Percentiles rank a stretch among this genome's conserved stretches.
Evolutionary conservation across 1,140 invertebrate species (phyloP).

Genomic region (Akabosia matsudoensis): DNA sequence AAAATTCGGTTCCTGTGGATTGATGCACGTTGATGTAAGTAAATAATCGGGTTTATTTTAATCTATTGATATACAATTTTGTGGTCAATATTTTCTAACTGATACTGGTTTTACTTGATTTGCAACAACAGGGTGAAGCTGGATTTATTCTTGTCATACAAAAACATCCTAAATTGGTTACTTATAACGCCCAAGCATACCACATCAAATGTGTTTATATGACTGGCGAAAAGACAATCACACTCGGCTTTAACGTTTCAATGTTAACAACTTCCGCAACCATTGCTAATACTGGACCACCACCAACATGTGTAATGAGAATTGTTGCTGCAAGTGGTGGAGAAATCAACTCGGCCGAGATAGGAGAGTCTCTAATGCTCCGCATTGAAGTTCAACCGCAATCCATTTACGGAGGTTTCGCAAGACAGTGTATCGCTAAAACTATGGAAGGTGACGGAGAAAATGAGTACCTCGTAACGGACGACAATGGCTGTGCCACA

Average conservation of each 20-base stretch:
- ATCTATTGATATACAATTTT: background rate
- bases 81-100: background rate
- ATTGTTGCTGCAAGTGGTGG: constrained; percentile 82
- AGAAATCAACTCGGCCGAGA: constrained; percentile 85
- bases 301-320: constrained; percentile 86
- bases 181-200: constrained; percentile 89
- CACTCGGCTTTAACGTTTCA: constrained; percentile 87
- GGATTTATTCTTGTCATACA: constrained; percentile 90
- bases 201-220: constrained; percentile 92
- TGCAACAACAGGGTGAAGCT: constrained; percentile 70
- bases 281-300: constrained; percentile 90
- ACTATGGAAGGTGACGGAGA: constrained; percentile 82
- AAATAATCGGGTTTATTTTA: background rate
- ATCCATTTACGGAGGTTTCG: constrained; percentile 92
- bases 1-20: constrained; percentile 82
- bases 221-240: constrained; percentile 89
- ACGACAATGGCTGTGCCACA: constrained; percentile 88
- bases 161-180: constrained; percentile 92
- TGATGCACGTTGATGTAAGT: constrained; percentile 84
- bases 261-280: constrained; percentile 90
- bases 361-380: constrained; percentile 84
- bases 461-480: constrained; percentile 87
- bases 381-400: constrained; percentile 88
- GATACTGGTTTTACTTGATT: background rate
- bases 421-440: constrained; percentile 85